phyloP scores from a whole-genome alignment of 2,888 invertebrate species.

The Hirtodrosophila histrioides region DNA sequence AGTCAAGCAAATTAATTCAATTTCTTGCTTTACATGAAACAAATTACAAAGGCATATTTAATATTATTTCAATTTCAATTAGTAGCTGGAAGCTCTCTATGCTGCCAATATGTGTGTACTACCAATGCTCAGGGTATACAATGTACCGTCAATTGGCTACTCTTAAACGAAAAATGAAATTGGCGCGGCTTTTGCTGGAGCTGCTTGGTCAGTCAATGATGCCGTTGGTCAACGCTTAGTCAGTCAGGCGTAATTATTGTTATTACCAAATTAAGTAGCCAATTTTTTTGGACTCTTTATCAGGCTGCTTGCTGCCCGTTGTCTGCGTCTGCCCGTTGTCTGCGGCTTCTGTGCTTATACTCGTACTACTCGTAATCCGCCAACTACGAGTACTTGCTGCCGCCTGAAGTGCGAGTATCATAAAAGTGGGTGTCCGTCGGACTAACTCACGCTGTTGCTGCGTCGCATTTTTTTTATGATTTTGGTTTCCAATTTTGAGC shows the following conservation, averaged over 20 bases:
- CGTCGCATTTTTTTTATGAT: conserved; percentile 51
- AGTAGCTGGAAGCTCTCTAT: no score
- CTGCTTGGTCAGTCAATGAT: conserved; percentile 41
- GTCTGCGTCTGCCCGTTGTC: conserved; percentile 10
- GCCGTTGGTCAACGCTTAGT: conserved; percentile 74
- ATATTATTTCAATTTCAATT: no score
- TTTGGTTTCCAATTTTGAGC: conserved; percentile 71
- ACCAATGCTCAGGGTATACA: conserved; percentile 47
- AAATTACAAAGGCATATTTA: no score
- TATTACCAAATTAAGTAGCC: conserved; percentile 80
- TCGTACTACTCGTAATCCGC: conserved; percentile 61
- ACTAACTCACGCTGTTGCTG: conserved; percentile 66
- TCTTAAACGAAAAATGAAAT: conserved; percentile 58
- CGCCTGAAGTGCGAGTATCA: conserved; percentile 53
- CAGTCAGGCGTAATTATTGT: conserved; percentile 79
- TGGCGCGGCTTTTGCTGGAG: conserved; percentile 24
- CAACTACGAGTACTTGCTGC: conserved; percentile 51
- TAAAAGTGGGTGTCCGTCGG: conserved; percentile 59
- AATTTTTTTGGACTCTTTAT: conserved; percentile 73
- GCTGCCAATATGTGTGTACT: no score
- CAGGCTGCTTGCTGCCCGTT: conserved; percentile 35
- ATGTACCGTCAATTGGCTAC: conserved; percentile 57
- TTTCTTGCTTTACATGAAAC: no score
- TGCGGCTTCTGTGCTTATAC: conserved; percentile 2
- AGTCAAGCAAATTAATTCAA: no score